Percentiles rank a stretch among this genome's conserved stretches.
Conservation (phyloP, 1,140 invertebrate genomes). For the Macrobrachium rosenbergii region DNA sequence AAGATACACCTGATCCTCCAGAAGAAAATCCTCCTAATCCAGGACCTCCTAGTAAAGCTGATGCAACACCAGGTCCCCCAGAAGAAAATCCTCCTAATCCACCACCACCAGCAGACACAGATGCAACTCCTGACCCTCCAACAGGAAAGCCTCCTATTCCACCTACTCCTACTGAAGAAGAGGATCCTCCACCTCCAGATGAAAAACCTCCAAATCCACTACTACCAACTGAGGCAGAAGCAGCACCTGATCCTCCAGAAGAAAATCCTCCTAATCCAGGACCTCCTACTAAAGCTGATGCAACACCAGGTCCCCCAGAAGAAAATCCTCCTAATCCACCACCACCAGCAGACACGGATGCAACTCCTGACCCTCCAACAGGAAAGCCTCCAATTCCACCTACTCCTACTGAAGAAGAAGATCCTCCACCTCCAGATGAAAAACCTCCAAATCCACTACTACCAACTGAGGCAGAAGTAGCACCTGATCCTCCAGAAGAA, state of each 20-base stretch:
- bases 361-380: background rate
- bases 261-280: background rate
- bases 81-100: background rate
- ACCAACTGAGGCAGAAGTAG: background rate
- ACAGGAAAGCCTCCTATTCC: slow-evolving; percentile 8
- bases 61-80: background rate
- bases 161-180: background rate
- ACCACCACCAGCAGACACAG: background rate
- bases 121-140: background rate
- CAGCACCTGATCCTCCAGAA: background rate
- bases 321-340: background rate
- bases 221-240: background rate
- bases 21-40: background rate
- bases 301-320: background rate
- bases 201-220: background rate
- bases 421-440: background rate
- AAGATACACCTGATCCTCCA: background rate
- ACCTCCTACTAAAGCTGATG: background rate
- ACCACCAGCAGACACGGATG: background rate
- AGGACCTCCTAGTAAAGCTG: background rate
- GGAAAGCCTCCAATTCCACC: background rate
- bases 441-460: slow-evolving; percentile 6
- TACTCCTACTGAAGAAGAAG: background rate
- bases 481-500: background rate
- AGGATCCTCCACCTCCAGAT: background rate